phyloP scores from a whole-genome alignment of 2,888 invertebrate genomes.

The Tromatobia lineatoria region DNA sequence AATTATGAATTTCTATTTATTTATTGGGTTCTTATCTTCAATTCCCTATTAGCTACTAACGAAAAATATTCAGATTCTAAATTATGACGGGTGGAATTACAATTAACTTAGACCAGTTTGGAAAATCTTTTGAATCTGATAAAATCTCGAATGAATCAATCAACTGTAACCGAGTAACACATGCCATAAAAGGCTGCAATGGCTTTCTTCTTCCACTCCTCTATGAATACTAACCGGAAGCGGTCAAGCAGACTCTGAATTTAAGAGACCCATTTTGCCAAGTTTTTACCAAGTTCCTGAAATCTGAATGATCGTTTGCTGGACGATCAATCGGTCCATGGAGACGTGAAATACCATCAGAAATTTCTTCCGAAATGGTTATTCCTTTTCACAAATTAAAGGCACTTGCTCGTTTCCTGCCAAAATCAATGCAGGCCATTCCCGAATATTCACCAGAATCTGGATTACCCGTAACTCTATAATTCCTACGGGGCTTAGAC shows the following conservation, averaged over 20 bases:
- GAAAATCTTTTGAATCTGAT: too few relatives aligned
- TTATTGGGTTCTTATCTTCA: too few relatives aligned
- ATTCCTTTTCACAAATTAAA: not conserved
- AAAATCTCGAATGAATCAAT: too few relatives aligned
- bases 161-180: too few relatives aligned
- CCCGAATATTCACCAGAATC: constrained; percentile 1
- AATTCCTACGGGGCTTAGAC: constrained; percentile 2
- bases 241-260: not conserved
- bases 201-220: too few relatives aligned
- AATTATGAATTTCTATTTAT: too few relatives aligned
- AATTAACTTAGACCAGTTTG: not conserved
- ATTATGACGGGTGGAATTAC: not conserved
- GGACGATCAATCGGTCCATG: not conserved
- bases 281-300: not conserved
- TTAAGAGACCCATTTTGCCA: not conserved
- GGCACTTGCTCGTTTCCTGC: not conserved
- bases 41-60: too few relatives aligned
- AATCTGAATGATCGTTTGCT: too few relatives aligned
- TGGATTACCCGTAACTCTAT: not conserved
- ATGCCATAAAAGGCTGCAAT: too few relatives aligned
- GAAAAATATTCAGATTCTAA: too few relatives aligned
- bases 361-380: too few relatives aligned
- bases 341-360: not conserved
- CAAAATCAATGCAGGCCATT: not conserved
- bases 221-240: too few relatives aligned